These are phyloP conservation scores for Leptopilina drosophilae DNA, from an alignment of 2,888 invertebrate species.

Conservation along the genomic window DNA sequence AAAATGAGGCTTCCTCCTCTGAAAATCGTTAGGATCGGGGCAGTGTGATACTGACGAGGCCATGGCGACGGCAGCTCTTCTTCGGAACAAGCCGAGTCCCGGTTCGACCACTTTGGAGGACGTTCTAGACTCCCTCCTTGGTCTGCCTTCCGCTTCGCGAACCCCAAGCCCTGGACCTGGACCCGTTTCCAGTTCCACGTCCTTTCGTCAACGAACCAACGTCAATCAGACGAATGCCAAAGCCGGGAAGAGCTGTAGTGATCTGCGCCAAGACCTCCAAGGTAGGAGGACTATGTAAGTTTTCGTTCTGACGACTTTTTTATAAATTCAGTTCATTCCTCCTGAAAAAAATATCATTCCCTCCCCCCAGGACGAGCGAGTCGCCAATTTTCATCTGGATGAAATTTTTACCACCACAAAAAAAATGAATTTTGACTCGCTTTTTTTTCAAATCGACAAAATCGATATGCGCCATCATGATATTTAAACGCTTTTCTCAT, in stretches of 20 bases:
- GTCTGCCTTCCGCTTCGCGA: slow-evolving; percentile 85
- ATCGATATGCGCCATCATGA: not conserved
- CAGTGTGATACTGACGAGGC: slow-evolving; percentile 74
- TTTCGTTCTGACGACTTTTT: slow-evolving; percentile 79
- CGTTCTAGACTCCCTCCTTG: slow-evolving; percentile 94
- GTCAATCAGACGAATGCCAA: slow-evolving; percentile 67
- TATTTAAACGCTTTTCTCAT: slow-evolving; percentile 1
- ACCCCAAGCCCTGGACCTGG: slow-evolving; percentile 84
- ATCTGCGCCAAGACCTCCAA: slow-evolving; percentile 79
- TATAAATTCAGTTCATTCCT: slow-evolving; percentile 53
- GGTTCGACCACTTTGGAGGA: slow-evolving; percentile 94
- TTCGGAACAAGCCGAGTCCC: slow-evolving; percentile 78
- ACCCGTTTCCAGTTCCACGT: slow-evolving; percentile 69
- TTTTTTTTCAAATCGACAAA: not conserved
- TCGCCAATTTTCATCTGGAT: slow-evolving; percentile 15
- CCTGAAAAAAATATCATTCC: slow-evolving; percentile 28
- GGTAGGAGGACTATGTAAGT: slow-evolving; percentile 89
- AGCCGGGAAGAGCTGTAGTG: slow-evolving; percentile 75
- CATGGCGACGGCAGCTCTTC: slow-evolving; percentile 73
- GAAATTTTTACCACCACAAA: not conserved
- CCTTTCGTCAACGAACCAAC: slow-evolving; percentile 69
- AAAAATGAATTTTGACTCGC: not conserved
- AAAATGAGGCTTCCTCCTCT: slow-evolving; percentile 48
- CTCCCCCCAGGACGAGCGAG: slow-evolving; percentile 41
- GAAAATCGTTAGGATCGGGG: slow-evolving; percentile 70